Percentiles rank a stretch among this genome's conserved stretches.
These are phyloP conservation scores for Malaclemys terrapin DNA, from an alignment of 2,113 vertebrate species.

Conservation along the genomic window DNA sequence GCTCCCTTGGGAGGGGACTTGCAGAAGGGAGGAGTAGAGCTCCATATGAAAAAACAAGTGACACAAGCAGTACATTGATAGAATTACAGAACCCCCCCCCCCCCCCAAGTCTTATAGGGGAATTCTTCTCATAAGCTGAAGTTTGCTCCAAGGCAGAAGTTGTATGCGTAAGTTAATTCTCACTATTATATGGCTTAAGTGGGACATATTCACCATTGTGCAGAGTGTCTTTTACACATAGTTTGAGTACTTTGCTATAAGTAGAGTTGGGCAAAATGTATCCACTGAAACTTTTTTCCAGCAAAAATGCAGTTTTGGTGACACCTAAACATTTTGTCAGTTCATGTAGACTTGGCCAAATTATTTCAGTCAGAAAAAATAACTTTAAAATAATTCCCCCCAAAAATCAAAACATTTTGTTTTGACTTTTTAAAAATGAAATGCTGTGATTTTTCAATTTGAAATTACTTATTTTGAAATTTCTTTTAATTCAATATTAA, in stretches of 20 bases:
- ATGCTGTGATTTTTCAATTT: background rate
- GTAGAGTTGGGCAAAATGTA: background rate
- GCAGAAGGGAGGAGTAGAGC: too few relatives aligned
- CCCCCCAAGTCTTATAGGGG: background rate
- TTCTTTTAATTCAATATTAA: background rate
- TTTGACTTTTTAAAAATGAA: background rate
- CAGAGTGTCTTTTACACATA: background rate
- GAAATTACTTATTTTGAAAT: background rate
- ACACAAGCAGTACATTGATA: too few relatives aligned
- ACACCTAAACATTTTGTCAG: background rate
- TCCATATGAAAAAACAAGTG: too few relatives aligned
- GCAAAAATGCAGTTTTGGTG: background rate
- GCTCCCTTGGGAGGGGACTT: too few relatives aligned
- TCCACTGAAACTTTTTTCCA: background rate
- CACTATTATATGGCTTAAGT: background rate
- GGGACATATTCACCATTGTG: background rate
- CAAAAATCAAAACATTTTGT: background rate
- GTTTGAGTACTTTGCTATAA: background rate
- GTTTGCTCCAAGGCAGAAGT: background rate
- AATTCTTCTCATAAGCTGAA: background rate
- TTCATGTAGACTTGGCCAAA: background rate
- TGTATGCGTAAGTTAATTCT: background rate
- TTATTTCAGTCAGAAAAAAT: background rate
- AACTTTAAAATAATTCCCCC: background rate
- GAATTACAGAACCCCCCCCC: too few relatives aligned